These are phyloP conservation scores for Desoria tigrina DNA, from an alignment of 2,888 invertebrate species.

Conservation along the genomic window DNA sequence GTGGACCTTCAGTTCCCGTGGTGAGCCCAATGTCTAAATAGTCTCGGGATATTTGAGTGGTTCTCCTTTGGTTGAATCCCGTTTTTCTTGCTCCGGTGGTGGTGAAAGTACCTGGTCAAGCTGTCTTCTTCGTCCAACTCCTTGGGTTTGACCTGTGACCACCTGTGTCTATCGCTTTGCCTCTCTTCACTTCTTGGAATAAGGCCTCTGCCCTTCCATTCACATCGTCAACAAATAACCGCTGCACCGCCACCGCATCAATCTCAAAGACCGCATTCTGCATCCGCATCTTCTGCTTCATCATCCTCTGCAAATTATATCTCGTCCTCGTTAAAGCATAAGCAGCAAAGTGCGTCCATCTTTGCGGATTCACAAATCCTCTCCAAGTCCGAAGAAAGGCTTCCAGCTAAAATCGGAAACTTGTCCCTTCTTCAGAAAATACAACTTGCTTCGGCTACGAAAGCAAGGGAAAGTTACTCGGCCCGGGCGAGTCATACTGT, in stretches of 20 bases:
- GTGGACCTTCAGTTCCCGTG: too few relatives aligned
- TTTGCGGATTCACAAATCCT: neutral
- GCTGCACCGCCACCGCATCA: conserved; percentile 19
- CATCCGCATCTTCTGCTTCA: conserved; percentile 12
- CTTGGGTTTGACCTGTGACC: conserved; percentile 41
- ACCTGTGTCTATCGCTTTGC: conserved; percentile 48
- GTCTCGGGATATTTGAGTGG: neutral
- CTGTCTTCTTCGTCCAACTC: conserved; percentile 42
- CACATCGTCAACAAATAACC: conserved; percentile 34
- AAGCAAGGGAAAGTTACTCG: neutral
- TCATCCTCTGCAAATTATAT: neutral
- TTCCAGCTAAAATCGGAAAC: conserved; percentile 20
- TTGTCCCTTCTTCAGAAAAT: conserved; percentile 6
- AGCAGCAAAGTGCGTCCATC: too few relatives aligned
- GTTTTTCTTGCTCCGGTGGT: neutral
- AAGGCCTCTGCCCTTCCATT: conserved; percentile 39
- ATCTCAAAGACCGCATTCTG: conserved; percentile 37
- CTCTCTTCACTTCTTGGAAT: conserved; percentile 47
- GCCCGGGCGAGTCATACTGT: too few relatives aligned
- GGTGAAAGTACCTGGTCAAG: conserved; percentile 31
- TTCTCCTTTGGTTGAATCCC: neutral
- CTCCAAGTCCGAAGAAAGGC: conserved; percentile 26
- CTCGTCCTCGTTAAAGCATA: neutral
- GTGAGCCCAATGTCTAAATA: neutral
- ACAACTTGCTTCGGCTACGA: neutral